phyloP scores from a whole-genome alignment of 92 coral and sea anemone genomes.

The Zoanthus sansibaricus region DNA sequence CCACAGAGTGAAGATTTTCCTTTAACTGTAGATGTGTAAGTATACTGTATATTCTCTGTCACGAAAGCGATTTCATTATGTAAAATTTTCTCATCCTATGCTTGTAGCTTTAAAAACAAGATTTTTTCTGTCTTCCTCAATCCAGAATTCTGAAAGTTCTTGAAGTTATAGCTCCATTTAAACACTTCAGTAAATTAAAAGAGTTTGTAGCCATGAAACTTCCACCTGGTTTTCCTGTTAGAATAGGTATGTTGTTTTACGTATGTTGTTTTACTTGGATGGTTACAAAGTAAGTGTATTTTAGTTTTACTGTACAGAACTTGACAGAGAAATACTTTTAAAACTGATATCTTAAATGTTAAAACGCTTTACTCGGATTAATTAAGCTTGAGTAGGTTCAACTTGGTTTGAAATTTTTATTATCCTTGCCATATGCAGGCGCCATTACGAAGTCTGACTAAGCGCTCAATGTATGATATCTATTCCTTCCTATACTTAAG shows the following conservation, averaged over 20 bases:
- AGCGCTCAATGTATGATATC: no score
- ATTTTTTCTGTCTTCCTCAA: neutral
- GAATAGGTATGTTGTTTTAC: slow-evolving; percentile 78
- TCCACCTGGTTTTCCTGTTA: slow-evolving; percentile 96
- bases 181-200: slow-evolving; percentile 92
- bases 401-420: no score
- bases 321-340: no score
- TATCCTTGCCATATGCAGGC: no score
- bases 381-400: no score
- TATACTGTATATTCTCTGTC: neutral
- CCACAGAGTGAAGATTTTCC: slow-evolving; percentile 96
- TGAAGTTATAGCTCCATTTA: slow-evolving; percentile 96
- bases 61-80: neutral
- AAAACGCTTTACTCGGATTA: no score
- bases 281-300: no score
- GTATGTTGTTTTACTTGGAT: slow-evolving; percentile 13
- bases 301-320: no score
- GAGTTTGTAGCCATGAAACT: slow-evolving; percentile 98
- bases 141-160: slow-evolving; percentile 86
- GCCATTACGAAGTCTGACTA: no score
- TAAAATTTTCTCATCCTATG: neutral
- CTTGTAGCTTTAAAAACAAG: neutral
- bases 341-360: no score
- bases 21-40: slow-evolving; percentile 91
- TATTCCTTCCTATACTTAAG: no score